A percentile compares a stretch with the other conserved stretches of the same genome.
These are phyloP conservation scores for Mugil cephalus DNA, from an alignment of 2,113 vertebrate genomes.

Conservation along the genomic window DNA sequence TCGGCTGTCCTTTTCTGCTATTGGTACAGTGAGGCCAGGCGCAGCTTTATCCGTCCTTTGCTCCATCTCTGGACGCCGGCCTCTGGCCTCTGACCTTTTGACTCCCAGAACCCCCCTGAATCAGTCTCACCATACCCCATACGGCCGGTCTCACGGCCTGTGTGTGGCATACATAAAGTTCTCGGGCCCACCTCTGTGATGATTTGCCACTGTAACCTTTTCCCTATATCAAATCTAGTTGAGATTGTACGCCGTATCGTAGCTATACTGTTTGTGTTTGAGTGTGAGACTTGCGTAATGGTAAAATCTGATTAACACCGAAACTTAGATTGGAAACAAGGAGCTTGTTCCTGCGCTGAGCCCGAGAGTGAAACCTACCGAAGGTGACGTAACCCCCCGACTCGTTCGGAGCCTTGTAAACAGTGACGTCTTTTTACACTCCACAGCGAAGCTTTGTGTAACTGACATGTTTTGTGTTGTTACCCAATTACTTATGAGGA, in stretches of 20 bases:
- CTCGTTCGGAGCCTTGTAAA: constrained; percentile 68
- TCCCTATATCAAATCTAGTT: constrained; percentile 32
- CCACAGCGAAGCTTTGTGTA: constrained; percentile 43
- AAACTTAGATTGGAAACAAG: constrained; percentile 41
- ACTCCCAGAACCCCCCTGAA: not conserved
- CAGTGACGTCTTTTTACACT: constrained; percentile 54
- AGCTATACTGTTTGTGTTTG: constrained; percentile 46
- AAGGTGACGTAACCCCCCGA: constrained; percentile 56
- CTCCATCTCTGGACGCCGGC: constrained; percentile 26
- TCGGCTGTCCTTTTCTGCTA: constrained; percentile 41
- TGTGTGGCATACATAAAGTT: constrained; percentile 9
- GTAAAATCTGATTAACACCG: constrained; percentile 61
- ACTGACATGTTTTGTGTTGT: constrained; percentile 65
- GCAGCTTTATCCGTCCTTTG: constrained; percentile 24
- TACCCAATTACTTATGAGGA: constrained; percentile 62
- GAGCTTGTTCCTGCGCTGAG: constrained; percentile 34
- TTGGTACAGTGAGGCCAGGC: constrained; percentile 37
- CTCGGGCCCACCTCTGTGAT: not conserved
- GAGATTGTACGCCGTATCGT: constrained; percentile 50
- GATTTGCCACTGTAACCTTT: constrained; percentile 25
- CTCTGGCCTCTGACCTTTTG: constrained; percentile 44
- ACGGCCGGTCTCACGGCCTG: not conserved
- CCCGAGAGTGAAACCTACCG: constrained; percentile 46
- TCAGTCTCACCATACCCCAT: not conserved
- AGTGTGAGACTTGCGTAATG: constrained; percentile 47